Evolutionary conservation across 2,888 invertebrate species (phyloP).

Genomic region (Metallyticus violacea): DNA sequence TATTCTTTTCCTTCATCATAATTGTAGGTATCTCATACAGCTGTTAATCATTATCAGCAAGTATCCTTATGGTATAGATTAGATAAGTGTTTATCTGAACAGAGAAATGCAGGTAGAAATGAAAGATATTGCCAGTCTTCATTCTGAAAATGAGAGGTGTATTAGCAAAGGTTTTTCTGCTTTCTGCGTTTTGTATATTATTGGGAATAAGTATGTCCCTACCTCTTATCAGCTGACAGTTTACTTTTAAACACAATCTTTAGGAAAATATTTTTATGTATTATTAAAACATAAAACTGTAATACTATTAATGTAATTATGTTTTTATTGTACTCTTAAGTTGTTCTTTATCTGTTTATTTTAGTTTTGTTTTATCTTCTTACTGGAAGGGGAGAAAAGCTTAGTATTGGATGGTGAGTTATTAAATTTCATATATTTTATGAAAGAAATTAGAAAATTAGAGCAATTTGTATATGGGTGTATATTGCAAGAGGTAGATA

Average conservation of each 20-base stretch:
- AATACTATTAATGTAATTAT: not conserved
- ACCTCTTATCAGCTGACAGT: too few species aligned
- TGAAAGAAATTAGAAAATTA: too few species aligned
- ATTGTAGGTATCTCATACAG: not conserved
- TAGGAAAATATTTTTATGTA: too few species aligned
- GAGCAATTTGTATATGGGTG: too few species aligned
- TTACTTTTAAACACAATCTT: too few species aligned
- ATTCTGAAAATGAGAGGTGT: slow-evolving; percentile 16
- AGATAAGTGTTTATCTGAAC: not conserved
- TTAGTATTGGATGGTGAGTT: slow-evolving; percentile 53
- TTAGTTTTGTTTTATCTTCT: slow-evolving; percentile 48
- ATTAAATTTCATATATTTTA: slow-evolving; percentile 23
- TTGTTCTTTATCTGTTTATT: not conserved
- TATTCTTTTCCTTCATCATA: too few species aligned
- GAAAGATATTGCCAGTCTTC: not conserved
- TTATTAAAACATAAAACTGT: too few species aligned
- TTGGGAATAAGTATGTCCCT: slow-evolving; percentile 18
- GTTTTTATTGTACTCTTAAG: not conserved
- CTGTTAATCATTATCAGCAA: not conserved
- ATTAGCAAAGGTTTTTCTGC: slow-evolving; percentile 8
- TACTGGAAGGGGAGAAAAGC: slow-evolving; percentile 51
- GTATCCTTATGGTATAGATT: not conserved
- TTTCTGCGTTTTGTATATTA: not conserved
- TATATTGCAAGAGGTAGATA: too few species aligned
- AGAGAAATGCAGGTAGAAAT: not conserved